Conservation (phyloP, 1,140 invertebrate genomes). For the Physella acuta region DNA sequence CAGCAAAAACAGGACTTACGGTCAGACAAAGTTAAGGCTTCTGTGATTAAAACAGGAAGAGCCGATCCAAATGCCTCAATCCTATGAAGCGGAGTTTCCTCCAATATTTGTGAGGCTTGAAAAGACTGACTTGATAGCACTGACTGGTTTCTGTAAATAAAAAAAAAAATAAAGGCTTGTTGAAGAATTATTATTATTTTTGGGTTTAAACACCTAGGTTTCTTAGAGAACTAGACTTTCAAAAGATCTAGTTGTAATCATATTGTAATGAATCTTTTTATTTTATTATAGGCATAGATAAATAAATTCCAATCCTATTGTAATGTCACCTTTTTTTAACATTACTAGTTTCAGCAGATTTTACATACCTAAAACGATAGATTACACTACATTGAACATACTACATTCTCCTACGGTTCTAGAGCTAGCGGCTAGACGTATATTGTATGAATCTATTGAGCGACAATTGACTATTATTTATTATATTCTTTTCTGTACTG, state of each 20-base stretch:
- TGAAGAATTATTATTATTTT: not conserved
- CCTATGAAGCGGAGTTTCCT: constrained; percentile 51
- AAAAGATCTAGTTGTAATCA: not conserved
- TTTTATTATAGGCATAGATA: not conserved
- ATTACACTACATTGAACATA: not conserved
- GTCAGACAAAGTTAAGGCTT: constrained; percentile 80
- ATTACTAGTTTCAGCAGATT: no score
- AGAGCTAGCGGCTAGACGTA: no score
- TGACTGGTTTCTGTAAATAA: constrained; percentile 25
- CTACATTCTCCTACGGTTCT: no score
- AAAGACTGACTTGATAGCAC: constrained; percentile 40
- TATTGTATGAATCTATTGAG: no score
- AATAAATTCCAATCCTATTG: not conserved
- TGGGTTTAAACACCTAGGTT: not conserved
- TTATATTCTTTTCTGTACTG: no score
- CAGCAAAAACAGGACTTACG: constrained; percentile 61
- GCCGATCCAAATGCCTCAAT: constrained; percentile 70
- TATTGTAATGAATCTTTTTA: not conserved
- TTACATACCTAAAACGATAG: no score
- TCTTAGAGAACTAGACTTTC: not conserved
- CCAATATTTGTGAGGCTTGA: constrained; percentile 50
- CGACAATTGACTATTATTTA: no score
- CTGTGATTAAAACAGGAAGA: constrained; percentile 82
- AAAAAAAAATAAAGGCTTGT: constrained; percentile 7
- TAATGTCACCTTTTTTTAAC: no score